Percentiles rank a stretch among this genome's conserved stretches.
Evolutionary conservation across 1,140 invertebrate genomes (phyloP).

Genomic region (Drosophila obscura): DNA sequence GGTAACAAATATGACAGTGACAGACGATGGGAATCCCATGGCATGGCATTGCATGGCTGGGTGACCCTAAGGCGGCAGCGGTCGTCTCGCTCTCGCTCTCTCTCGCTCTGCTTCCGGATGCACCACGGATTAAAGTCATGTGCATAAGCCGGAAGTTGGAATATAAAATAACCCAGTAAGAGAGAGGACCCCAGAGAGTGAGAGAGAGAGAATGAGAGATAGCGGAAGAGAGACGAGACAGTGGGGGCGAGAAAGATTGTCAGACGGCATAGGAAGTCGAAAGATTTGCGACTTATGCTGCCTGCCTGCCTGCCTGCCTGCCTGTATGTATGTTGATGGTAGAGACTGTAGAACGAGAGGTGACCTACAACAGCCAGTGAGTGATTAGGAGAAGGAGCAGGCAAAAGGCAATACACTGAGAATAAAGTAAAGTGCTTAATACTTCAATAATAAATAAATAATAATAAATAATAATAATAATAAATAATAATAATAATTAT

Average conservation of each 20-base stretch:
- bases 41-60: constrained; percentile 9
- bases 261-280: constrained; percentile 36
- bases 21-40: constrained; percentile 50
- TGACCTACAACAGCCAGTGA: constrained; percentile 30
- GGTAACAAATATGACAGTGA: constrained; percentile 70
- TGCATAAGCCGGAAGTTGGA: constrained; percentile 79
- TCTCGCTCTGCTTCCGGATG: constrained; percentile 51
- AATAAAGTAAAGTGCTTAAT: neutral
- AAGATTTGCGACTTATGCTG: constrained; percentile 70
- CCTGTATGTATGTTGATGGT: neutral
- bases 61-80: constrained; percentile 37
- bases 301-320: neutral
- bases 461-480: no score
- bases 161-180: constrained; percentile 76
- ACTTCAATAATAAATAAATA: no score
- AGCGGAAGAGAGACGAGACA: neutral
- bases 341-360: constrained; percentile 33
- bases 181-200: constrained; percentile 8
- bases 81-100: constrained; percentile 2
- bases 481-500: no score
- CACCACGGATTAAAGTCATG: constrained; percentile 75
- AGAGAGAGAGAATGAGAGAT: neutral
- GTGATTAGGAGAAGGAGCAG: constrained; percentile 45
- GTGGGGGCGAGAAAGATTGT: neutral
- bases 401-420: constrained; percentile 23